A percentile compares a stretch with the other conserved stretches of the same genome.
These are phyloP conservation scores for Argya squamiceps DNA, from an alignment of 2,797 vertebrate species.

Conservation along the genomic window DNA sequence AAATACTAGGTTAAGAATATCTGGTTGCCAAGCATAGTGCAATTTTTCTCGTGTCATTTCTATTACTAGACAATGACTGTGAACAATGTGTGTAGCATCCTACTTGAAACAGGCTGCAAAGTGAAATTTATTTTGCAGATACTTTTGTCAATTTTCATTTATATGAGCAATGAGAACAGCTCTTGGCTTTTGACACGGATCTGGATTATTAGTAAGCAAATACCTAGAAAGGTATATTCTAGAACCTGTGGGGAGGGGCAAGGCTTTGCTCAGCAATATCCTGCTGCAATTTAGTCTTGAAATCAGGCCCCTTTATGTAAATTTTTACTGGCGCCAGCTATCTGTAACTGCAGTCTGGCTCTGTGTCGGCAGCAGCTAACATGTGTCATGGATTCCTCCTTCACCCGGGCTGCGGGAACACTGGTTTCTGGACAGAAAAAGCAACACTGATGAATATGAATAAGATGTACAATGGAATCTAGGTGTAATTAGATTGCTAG, in stretches of 20 bases:
- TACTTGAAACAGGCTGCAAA: background rate
- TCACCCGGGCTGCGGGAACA: constrained; percentile 31
- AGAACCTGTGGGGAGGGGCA: constrained; percentile 35
- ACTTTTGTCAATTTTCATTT: rapidly evolving
- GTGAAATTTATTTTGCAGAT: background rate
- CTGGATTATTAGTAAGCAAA: constrained; percentile 44
- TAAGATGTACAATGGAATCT: background rate
- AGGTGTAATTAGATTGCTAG: background rate
- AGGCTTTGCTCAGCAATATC: constrained; percentile 31
- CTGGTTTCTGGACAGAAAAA: constrained; percentile 6
- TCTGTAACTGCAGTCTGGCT: constrained; percentile 71
- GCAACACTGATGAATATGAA: background rate
- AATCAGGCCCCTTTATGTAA: constrained; percentile 71
- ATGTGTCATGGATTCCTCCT: constrained; percentile 65
- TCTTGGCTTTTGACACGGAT: background rate
- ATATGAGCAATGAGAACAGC: background rate
- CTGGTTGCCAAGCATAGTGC: background rate
- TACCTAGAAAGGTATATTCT: constrained; percentile 32
- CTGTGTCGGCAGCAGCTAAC: constrained; percentile 52
- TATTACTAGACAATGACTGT: background rate
- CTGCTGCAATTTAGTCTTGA: constrained; percentile 45
- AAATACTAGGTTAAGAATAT: background rate
- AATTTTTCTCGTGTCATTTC: background rate
- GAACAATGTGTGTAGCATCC: background rate
- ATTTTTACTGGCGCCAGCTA: constrained; percentile 72